Percentiles rank a stretch among this genome's conserved stretches.
Evolutionary conservation across 2,113 vertebrate species (phyloP).

Genomic region (Malurus alboscapulatus): DNA sequence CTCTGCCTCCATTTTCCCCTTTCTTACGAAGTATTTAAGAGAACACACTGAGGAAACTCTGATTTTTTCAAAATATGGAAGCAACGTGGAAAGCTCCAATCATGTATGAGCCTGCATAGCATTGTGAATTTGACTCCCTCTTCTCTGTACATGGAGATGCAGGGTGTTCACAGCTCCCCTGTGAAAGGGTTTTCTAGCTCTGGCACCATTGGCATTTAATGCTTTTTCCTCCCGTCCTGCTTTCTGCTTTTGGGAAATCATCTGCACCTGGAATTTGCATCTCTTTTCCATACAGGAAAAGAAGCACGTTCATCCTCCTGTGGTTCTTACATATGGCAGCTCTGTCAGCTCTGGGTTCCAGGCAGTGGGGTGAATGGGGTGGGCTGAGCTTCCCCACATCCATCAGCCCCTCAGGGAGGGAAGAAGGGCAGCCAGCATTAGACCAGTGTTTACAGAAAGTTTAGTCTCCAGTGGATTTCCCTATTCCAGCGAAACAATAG

Average conservation of each 20-base stretch:
- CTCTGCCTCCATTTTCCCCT: background rate
- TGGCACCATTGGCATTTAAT: background rate
- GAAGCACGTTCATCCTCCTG: background rate
- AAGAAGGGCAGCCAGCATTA: background rate
- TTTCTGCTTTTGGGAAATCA: slow-evolving; percentile 7
- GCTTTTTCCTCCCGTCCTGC: background rate
- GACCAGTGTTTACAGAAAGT: background rate
- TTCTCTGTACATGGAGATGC: background rate
- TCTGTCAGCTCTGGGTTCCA: background rate
- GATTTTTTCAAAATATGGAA: background rate
- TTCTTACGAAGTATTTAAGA: background rate
- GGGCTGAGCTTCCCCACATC: background rate
- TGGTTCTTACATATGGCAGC: background rate
- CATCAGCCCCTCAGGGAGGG: rapidly evolving
- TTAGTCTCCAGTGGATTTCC: background rate
- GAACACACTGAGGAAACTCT: background rate
- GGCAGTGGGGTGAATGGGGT: background rate
- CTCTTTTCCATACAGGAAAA: background rate
- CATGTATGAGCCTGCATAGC: background rate
- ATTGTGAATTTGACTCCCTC: background rate
- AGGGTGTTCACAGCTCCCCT: background rate
- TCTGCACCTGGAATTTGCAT: background rate
- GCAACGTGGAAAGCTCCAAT: background rate
- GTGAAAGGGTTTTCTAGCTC: background rate
- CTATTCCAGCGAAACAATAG: background rate